Evolutionary conservation across 2,113 vertebrate species (phyloP).

Genomic region (Panthera tigris): DNA sequence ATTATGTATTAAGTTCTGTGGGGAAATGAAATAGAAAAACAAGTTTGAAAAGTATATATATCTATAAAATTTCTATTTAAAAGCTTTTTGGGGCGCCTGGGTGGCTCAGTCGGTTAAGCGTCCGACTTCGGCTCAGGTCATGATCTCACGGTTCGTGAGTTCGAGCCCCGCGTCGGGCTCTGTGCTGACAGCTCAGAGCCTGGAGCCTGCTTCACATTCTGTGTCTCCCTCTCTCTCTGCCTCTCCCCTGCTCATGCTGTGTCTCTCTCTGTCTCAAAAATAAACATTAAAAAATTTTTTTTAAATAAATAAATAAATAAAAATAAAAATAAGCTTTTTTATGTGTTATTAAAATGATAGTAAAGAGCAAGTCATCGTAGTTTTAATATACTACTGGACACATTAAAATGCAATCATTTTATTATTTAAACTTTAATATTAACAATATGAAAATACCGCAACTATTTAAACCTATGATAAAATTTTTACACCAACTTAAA

Average conservation of each 20-base stretch:
- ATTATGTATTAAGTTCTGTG: neutral
- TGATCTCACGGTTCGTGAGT: no score
- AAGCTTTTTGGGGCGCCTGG: neutral
- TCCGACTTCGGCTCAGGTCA: no score
- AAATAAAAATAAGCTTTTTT: neutral
- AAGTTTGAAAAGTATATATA: neutral
- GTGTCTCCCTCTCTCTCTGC: no score
- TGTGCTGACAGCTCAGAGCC: no score
- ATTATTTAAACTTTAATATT: neutral
- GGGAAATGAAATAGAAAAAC: neutral
- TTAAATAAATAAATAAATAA: no score
- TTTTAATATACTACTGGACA: neutral
- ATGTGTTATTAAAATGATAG: neutral
- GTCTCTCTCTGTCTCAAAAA: no score
- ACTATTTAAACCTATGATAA: neutral
- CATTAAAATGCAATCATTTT: neutral
- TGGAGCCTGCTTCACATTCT: no score
- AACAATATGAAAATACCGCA: neutral
- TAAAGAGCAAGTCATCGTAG: neutral
- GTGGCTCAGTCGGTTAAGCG: no score
- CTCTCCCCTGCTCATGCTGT: no score
- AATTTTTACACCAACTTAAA: neutral
- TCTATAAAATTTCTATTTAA: neutral
- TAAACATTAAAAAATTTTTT: no score
- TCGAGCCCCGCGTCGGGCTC: no score